Evolutionary conservation across 2,888 invertebrate genomes (phyloP).

Genomic region (Cyaniris semiargus): DNA sequence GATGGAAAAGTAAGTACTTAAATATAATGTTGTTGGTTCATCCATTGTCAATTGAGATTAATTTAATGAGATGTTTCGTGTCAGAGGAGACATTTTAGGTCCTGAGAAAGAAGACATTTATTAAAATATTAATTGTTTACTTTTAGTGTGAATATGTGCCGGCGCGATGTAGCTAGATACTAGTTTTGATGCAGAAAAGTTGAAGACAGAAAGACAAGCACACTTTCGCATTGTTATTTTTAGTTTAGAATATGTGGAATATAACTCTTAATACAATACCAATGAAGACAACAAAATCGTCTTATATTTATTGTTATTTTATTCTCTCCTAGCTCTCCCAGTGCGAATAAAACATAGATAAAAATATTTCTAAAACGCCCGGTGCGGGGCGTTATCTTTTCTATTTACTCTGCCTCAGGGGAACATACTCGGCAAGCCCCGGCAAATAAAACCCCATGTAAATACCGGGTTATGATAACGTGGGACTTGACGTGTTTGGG

Average conservation of each 20-base stretch:
- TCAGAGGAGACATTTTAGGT: too few relatives aligned
- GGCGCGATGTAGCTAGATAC: too few relatives aligned
- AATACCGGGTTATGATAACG: constrained; percentile 20
- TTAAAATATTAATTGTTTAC: too few relatives aligned
- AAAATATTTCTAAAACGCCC: background rate
- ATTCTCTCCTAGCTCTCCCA: background rate
- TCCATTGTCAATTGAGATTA: too few relatives aligned
- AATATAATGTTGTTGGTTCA: too few relatives aligned
- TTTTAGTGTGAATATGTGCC: too few relatives aligned
- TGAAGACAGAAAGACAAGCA: background rate
- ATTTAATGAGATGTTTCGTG: too few relatives aligned
- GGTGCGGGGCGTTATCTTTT: background rate
- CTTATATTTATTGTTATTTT: background rate
- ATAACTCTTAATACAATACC: background rate
- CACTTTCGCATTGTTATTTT: too few relatives aligned
- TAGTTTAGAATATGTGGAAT: too few relatives aligned
- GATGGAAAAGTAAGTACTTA: too few relatives aligned
- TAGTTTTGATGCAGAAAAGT: background rate
- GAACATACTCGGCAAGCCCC: background rate
- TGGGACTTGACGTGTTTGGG: background rate
- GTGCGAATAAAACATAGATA: background rate
- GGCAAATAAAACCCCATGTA: constrained; percentile 11
- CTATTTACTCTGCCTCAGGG: constrained; percentile 12
- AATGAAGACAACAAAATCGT: background rate
- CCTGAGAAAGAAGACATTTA: too few relatives aligned